A percentile compares a stretch with the other conserved stretches of the same genome.
These are phyloP conservation scores for Datnioides undecimradiatus DNA, from an alignment of 2,113 vertebrate genomes.

Conservation along the genomic window DNA sequence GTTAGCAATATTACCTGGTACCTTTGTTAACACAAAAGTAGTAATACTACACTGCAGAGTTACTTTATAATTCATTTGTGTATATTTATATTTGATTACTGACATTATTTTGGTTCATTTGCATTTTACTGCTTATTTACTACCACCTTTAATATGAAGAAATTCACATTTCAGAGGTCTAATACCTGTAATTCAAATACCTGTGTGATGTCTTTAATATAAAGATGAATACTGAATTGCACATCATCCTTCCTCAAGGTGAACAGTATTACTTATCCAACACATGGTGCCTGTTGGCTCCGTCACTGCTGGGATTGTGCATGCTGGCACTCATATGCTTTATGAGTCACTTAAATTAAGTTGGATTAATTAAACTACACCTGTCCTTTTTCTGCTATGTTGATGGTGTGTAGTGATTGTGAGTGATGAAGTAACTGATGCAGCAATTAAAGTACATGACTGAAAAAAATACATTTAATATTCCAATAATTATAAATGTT, in stretches of 20 bases:
- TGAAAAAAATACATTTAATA: background rate
- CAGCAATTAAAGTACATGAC: background rate
- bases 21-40: background rate
- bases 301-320: background rate
- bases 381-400: background rate
- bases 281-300: background rate
- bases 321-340: background rate
- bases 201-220: background rate
- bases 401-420: background rate
- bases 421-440: too few relatives aligned
- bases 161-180: background rate
- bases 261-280: slow-evolving; percentile 10
- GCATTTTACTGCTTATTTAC: too few relatives aligned
- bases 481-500: background rate
- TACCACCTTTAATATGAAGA: too few relatives aligned
- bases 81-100: too few relatives aligned
- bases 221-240: background rate
- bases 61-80: too few relatives aligned
- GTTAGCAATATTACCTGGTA: too few relatives aligned
- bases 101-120: too few relatives aligned
- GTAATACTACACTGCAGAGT: too few relatives aligned
- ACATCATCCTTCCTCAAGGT: slow-evolving; percentile 38
- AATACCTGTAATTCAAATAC: background rate
- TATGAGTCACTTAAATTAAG: background rate
- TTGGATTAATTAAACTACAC: background rate